Base-by-base conservation (phyloP, 2,113 vertebrate genomes). In the Rhagologus leucostigma region DNA sequence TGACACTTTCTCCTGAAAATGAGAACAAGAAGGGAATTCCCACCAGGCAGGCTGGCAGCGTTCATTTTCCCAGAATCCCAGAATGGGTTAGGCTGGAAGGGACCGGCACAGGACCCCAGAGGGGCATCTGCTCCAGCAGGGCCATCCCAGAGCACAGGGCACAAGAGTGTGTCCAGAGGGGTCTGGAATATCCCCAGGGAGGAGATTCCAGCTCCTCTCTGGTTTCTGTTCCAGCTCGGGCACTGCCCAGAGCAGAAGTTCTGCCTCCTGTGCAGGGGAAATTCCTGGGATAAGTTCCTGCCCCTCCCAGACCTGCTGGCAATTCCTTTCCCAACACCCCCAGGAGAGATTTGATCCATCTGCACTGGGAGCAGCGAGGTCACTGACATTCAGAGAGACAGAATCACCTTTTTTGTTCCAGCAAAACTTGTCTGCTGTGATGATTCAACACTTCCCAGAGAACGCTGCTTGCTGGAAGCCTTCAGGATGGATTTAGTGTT, bases 331-430 rank as follows among this genome's bases (percentile, higher is more conserved):
- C 57, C 32, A 8, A 3, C 6, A 8, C 1, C 26, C 42, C 42
- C 37, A 1, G 59, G 32, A 44, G 35, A 5, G 1, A 1, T n/a
- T 6, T 6, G 62, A 64, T 30, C 56, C 33, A 0, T 0, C 6
- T 20, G 17, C 9, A 6, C 78, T 0, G 44, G 35, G 3, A 49
- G 27, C 35, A 44, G 2, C 1, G 3, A 8, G 39, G 53, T 33
- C 44, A 2, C 33, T 27, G 65, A 20, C 63, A 15, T 4, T 23
- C 52, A 7, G 23, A 67, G 56, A 76, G 37, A 35, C 67, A 73
- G 33, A 47, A 60, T 20, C 57, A 5, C 63, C 52, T 27, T 3
- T 19, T 32, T 5, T 33, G 4, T 35, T 39, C 32, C 68, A 42
- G 75, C 32, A 60, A 8, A 76, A 13, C 50, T 17, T 6, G 16